Conservation (phyloP, 2,888 invertebrate genomes). For the Lordiphosa fenestrarum region DNA sequence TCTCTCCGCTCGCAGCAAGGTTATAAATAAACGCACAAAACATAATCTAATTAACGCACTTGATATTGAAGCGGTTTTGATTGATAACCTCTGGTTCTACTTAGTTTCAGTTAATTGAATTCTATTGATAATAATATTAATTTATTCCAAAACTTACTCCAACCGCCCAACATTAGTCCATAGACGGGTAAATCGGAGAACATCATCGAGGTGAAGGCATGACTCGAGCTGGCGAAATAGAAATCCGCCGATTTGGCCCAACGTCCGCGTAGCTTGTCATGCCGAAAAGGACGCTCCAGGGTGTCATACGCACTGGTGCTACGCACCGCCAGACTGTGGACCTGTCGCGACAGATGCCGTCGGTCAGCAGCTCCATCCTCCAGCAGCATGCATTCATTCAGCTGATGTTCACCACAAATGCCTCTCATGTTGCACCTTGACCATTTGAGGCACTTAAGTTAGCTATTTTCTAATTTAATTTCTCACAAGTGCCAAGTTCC, state of each 20-base stretch:
- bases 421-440: slow-evolving; percentile 60
- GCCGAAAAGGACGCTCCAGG: slow-evolving; percentile 76
- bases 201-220: slow-evolving; percentile 90
- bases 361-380: slow-evolving; percentile 13
- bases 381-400: slow-evolving; percentile 14
- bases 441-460: slow-evolving; percentile 10
- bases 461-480: slow-evolving; percentile 10
- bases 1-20: not conserved
- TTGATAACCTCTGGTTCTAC: slow-evolving; percentile 26
- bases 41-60: slow-evolving; percentile 15
- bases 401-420: slow-evolving; percentile 68
- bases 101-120: slow-evolving; percentile 28
- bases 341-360: slow-evolving; percentile 51
- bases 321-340: slow-evolving; percentile 56
- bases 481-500: slow-evolving; percentile 2
- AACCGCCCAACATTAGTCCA: slow-evolving; percentile 72
- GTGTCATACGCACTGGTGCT: slow-evolving; percentile 76
- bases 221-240: slow-evolving; percentile 90
- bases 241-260: slow-evolving; percentile 90
- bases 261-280: slow-evolving; percentile 82
- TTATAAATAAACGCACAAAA: not conserved
- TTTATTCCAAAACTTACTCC: slow-evolving; percentile 65
- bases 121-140: slow-evolving; percentile 6
- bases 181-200: slow-evolving; percentile 86
- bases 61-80: not conserved